Percentiles rank a stretch among this genome's conserved stretches.
These are phyloP conservation scores for Drosophila macrothrix DNA, from an alignment of 2,888 invertebrate genomes.

Conservation along the genomic window DNA sequence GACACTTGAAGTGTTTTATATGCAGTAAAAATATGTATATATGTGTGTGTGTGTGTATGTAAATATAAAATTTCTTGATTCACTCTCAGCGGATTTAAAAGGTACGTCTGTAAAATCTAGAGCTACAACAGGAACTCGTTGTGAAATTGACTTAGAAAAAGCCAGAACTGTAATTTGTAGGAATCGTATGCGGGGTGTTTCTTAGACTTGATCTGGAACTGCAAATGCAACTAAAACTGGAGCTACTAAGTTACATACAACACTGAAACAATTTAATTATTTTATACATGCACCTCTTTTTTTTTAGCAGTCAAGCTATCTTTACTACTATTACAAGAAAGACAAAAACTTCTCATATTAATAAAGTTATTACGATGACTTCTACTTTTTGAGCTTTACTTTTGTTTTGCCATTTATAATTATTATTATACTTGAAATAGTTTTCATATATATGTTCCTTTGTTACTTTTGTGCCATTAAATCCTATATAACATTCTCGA, in stretches of 20 bases:
- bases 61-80: constrained; percentile 58
- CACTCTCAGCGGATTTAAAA: constrained; percentile 39
- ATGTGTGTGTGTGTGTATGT: not conserved
- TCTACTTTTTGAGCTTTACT: not conserved
- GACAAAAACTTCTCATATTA: not conserved
- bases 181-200: not conserved
- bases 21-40: constrained; percentile 34
- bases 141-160: not conserved
- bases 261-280: not conserved
- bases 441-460: not conserved
- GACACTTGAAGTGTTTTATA: constrained; percentile 58
- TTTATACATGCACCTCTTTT: not conserved
- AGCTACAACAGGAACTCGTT: not conserved
- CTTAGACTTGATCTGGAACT: not conserved
- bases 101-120: not conserved
- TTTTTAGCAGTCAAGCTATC: not conserved
- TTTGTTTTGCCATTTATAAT: not conserved
- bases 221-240: not conserved
- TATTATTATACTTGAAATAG: not conserved
- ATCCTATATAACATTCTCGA: not conserved
- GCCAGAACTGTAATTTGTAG: not conserved
- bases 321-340: not conserved
- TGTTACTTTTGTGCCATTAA: not conserved
- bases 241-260: not conserved
- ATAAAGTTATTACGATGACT: not conserved